Base-by-base conservation (phyloP, 1,140 invertebrate species). In the Eriocheir sinensis region DNA sequence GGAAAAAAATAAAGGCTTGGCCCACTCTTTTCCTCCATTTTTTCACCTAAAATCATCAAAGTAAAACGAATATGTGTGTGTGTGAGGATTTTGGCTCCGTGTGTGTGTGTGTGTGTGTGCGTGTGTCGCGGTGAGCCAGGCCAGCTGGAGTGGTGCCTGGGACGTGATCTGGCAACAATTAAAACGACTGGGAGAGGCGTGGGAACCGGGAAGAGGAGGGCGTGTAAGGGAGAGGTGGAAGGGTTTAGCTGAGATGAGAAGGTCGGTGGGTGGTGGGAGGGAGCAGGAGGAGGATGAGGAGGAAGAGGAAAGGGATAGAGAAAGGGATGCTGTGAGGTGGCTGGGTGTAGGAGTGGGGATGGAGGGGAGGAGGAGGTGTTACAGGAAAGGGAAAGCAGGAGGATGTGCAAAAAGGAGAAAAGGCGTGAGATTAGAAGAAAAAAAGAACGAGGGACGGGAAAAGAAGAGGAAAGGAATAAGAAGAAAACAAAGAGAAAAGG, bases 151-250 rank as follows among this genome's bases (percentile, higher is more conserved):
- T 72, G n/a, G 60, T 72, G 60, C 2, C 21, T n/a, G n/a, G 60
- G 60, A 72, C 60, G 60, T 72, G 60, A 72, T 72, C 60, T 72
- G 60, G 60, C 60, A 72, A 72, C 60, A 72, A 72, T 72, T 41
- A 86, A 86, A 41, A 36, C 83, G 12, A 86, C 83, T 86, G 30
- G 83, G 83, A 86, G 17, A 27, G 40, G 83, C 12, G 40, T 38
- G 83, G 40, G 83, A n/a, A 86, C 36, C 30, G 36, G 83, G n/a
- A 86, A 4, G 83, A 32, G 83, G 83, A 86, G 83, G 83, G 36
- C 30, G 83, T 34, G 40, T 21, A 41, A 34, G 34, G 60, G 60
- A n/a, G n/a, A 72, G 60, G n/a, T 15, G n/a, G n/a, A 72, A n/a
- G 60, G 60, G 60, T 15, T 72, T 15, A 72, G 60, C n/a, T 15